A percentile compares a stretch with the other conserved stretches of the same genome.
Evolutionary conservation across 2,113 vertebrate species (phyloP).

Genomic region (Silurus asotus): DNA sequence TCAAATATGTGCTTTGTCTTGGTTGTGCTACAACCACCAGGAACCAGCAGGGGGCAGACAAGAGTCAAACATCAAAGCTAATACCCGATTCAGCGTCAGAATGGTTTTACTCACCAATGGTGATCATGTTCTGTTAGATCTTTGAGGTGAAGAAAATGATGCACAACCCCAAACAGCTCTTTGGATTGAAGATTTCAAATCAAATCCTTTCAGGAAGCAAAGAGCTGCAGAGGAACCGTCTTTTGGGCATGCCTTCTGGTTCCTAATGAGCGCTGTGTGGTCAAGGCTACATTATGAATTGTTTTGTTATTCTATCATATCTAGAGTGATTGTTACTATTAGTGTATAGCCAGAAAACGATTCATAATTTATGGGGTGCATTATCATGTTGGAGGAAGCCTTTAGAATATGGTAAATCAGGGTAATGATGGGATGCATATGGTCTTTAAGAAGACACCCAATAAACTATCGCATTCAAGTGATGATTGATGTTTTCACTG

Average conservation of each 20-base stretch:
- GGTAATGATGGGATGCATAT: no score
- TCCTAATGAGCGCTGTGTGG: background rate
- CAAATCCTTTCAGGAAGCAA: background rate
- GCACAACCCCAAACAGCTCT: background rate
- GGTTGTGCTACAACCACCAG: constrained; percentile 6
- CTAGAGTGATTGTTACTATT: background rate
- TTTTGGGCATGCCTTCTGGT: background rate
- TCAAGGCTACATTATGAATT: background rate
- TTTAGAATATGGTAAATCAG: no score
- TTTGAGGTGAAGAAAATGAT: background rate
- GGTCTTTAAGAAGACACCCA: no score
- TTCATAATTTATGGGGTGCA: no score
- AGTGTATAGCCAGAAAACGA: background rate
- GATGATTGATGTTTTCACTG: no score
- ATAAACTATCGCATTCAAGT: no score
- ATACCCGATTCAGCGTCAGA: background rate
- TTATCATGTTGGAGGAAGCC: no score
- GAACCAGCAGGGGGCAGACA: constrained; percentile 20
- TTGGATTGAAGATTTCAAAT: background rate
- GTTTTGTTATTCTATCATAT: background rate
- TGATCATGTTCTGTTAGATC: background rate
- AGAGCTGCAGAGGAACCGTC: background rate
- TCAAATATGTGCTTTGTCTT: background rate
- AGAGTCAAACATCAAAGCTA: background rate
- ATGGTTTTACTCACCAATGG: background rate